These are phyloP conservation scores for Bacillus rossius DNA, from an alignment of 1,140 invertebrate genomes.

Conservation along the genomic window DNA sequence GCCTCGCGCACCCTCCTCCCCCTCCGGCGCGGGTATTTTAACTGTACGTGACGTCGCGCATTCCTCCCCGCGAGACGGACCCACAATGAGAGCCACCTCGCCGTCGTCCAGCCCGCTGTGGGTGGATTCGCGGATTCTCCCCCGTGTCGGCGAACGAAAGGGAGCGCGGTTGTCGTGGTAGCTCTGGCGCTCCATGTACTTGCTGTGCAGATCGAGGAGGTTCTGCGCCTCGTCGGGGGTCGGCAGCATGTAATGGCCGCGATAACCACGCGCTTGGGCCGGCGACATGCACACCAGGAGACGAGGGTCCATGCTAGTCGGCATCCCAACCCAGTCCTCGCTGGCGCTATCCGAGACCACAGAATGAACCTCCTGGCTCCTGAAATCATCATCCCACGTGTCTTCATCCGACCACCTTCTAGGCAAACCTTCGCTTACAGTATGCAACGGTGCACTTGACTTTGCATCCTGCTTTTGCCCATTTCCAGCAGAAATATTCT, in stretches of 20 bases:
- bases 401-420: no score
- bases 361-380: no score
- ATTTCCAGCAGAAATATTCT: no score
- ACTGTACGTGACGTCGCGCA: slow-evolving; percentile 1
- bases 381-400: no score
- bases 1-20: slow-evolving; percentile 13
- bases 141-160: slow-evolving; percentile 23
- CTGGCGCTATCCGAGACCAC: no score
- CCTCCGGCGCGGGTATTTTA: slow-evolving; percentile 31
- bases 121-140: slow-evolving; percentile 33
- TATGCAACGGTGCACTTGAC: no score
- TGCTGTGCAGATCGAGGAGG: slow-evolving; percentile 59
- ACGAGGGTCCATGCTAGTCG: slow-evolving; percentile 50
- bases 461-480: no score
- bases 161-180: slow-evolving; percentile 44
- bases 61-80: neutral
- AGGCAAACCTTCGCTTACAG: no score
- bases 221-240: slow-evolving; percentile 48
- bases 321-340: slow-evolving; percentile 48
- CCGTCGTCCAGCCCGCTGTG: slow-evolving; percentile 21
- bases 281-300: slow-evolving; percentile 63
- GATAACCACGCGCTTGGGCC: slow-evolving; percentile 50
- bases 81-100: no score
- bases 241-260: slow-evolving; percentile 38
- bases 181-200: slow-evolving; percentile 55